Percentiles rank a stretch among this genome's conserved stretches.
Conservation (phyloP, 2,888 invertebrate species). For the Hecatera dysodea region DNA sequence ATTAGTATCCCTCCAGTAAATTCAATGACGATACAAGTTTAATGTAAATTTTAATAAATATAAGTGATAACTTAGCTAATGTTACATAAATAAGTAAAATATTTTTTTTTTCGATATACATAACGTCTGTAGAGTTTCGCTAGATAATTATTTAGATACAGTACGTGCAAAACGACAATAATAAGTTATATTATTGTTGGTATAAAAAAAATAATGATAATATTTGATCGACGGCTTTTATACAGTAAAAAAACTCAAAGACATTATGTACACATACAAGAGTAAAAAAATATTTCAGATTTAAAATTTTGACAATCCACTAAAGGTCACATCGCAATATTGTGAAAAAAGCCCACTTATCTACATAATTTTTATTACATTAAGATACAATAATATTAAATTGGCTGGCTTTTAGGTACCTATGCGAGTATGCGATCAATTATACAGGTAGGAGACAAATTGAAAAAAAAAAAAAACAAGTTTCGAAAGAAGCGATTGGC, state of each 20-base stretch:
- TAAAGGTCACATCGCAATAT: background rate
- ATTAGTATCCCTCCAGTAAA: too few relatives aligned
- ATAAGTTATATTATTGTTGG: too few relatives aligned
- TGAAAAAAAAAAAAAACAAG: background rate
- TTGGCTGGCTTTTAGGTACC: background rate
- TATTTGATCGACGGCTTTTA: constrained; percentile 4
- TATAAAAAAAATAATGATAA: background rate
- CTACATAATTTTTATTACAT: background rate
- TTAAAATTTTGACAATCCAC: background rate
- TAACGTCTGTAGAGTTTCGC: background rate
- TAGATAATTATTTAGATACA: background rate
- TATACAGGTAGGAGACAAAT: background rate
- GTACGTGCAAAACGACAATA: too few relatives aligned
- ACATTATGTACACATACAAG: background rate
- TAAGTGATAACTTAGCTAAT: too few relatives aligned
- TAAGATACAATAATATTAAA: background rate
- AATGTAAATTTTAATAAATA: too few relatives aligned
- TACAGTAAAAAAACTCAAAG: too few relatives aligned
- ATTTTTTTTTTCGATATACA: too few relatives aligned
- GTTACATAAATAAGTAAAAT: too few relatives aligned
- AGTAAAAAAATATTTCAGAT: too few relatives aligned
- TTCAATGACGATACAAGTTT: too few relatives aligned
- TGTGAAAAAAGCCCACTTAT: background rate
- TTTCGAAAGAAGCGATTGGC: background rate
- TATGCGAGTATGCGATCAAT: background rate